These are phyloP conservation scores for Nomada hirtipes DNA, from an alignment of 2,888 invertebrate species.

Conservation along the genomic window DNA sequence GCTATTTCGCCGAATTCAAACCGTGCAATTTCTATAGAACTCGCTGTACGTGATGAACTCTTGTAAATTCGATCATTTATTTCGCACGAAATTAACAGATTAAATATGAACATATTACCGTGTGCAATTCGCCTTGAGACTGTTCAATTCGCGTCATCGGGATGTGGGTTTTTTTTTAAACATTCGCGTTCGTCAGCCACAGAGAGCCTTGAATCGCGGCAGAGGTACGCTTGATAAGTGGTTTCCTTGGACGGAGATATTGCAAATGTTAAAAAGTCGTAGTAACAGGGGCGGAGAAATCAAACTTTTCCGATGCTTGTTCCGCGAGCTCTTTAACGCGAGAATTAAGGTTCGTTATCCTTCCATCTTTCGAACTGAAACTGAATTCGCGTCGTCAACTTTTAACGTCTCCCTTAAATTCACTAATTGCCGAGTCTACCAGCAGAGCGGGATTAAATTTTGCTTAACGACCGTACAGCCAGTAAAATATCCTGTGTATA, in stretches of 20 bases:
- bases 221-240: not conserved
- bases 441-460: conserved; percentile 28
- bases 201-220: not conserved
- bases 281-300: not conserved
- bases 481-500: conserved; percentile 27
- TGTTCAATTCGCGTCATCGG: not conserved
- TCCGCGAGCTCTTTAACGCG: not conserved
- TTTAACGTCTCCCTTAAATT: conserved; percentile 24
- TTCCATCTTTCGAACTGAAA: conserved; percentile 5
- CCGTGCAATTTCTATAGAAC: not conserved
- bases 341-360: conserved; percentile 33
- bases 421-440: conserved; percentile 19
- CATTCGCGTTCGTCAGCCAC: not conserved
- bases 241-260: not conserved
- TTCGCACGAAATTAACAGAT: no score
- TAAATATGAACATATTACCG: not conserved
- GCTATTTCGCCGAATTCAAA: no score
- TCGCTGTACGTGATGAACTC: not conserved
- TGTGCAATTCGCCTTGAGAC: not conserved
- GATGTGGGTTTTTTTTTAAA: not conserved
- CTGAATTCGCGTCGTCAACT: conserved; percentile 4
- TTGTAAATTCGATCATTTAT: not conserved
- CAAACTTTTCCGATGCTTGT: not conserved
- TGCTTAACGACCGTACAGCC: conserved; percentile 27
- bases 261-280: conserved; percentile 5